These are phyloP conservation scores for Nerophis lumbriciformis DNA, from an alignment of 2,113 vertebrate species.

Conservation along the genomic window DNA sequence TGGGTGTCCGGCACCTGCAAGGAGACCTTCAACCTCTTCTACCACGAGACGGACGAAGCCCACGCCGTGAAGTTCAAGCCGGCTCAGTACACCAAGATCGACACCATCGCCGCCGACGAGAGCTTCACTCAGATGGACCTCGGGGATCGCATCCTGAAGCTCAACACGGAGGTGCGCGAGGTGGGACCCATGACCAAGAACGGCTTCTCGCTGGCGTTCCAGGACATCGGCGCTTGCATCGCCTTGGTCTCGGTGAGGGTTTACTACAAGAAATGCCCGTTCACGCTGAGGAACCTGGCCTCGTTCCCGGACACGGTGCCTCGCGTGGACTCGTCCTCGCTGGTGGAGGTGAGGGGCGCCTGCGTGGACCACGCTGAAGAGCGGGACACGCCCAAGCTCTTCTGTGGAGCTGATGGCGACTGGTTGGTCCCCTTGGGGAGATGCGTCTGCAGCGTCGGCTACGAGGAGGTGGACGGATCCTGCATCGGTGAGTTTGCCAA, in stretches of 20 bases:
- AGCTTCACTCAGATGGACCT: slow-evolving; percentile 98
- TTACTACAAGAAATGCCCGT: slow-evolving; percentile 94
- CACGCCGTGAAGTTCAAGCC: slow-evolving; percentile 86
- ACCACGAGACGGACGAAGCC: slow-evolving; percentile 87
- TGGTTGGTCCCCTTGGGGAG: slow-evolving; percentile 92
- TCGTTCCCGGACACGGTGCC: slow-evolving; percentile 93
- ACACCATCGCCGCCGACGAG: slow-evolving; percentile 93
- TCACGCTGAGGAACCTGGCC: slow-evolving; percentile 87
- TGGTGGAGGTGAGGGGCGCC: slow-evolving; percentile 91
- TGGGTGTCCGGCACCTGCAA: slow-evolving; percentile 95
- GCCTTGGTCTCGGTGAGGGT: slow-evolving; percentile 89
- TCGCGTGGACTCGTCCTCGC: slow-evolving; percentile 89
- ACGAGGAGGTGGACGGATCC: slow-evolving; percentile 85
- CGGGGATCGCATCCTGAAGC: slow-evolving; percentile 92
- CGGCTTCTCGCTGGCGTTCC: slow-evolving; percentile 92
- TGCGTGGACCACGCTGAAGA: slow-evolving; percentile 92
- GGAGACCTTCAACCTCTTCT: slow-evolving; percentile 94
- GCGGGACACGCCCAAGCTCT: slow-evolving; percentile 89
- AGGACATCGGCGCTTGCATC: slow-evolving; percentile 94
- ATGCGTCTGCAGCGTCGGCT: slow-evolving; percentile 89
- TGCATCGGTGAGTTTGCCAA: slow-evolving; percentile 80
- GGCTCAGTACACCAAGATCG: slow-evolving; percentile 86
- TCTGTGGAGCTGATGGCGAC: slow-evolving; percentile 92
- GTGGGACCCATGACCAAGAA: slow-evolving; percentile 88
- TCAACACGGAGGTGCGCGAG: slow-evolving; percentile 92